Evolutionary conservation across 2,888 invertebrate genomes (phyloP), one percentile per base, ranked within the genome.

Genomic region (Antheraea assamensis): DNA sequence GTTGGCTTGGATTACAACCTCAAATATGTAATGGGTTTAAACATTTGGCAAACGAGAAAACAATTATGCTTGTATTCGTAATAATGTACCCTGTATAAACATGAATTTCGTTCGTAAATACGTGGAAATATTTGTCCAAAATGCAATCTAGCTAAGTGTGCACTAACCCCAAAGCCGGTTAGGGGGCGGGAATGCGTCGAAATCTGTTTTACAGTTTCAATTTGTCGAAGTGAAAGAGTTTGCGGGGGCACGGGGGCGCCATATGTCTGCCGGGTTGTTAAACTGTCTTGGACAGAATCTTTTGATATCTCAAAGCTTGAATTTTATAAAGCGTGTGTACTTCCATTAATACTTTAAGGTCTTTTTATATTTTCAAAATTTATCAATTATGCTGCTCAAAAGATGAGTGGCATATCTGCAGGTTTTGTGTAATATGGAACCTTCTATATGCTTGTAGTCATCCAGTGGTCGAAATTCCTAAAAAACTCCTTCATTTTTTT

Each of bases 201-300:
- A 83, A 82, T 82, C 81, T 81, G 81, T 78, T 83, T 81, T 80
- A 78, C 81, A 82, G 79, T 83, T 85, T 83, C 83, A 84, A 85
- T 87, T 86, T 83, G 77, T 74, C 76, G 82, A 77, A 86, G 82
- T 82, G 81, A 84, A 84, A 83, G 82, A 83, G 79, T 84, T 81
- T 77, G 68, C 52, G 70, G 55, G 70, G 55, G 31, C 35, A 55
- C 42, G 27, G 68, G 68, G 68, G 31, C 35, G 68, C 68, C 68
- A 35, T n/a, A 35, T 68, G 68, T 68, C 68, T 68, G 68, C 35
- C 68, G 8, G 30, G 68, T n/a, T 21, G 68, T 68, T 68, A 68
- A 35, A 68, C 35, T 68, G 68, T 68, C 68, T 68, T 68, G 21
- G 35, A 68, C 35, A n/a, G 61, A 17, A 64, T 64, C 30, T 30